Evolutionary conservation across 2,113 vertebrate genomes (phyloP).

Genomic region (Taxidea taxus): DNA sequence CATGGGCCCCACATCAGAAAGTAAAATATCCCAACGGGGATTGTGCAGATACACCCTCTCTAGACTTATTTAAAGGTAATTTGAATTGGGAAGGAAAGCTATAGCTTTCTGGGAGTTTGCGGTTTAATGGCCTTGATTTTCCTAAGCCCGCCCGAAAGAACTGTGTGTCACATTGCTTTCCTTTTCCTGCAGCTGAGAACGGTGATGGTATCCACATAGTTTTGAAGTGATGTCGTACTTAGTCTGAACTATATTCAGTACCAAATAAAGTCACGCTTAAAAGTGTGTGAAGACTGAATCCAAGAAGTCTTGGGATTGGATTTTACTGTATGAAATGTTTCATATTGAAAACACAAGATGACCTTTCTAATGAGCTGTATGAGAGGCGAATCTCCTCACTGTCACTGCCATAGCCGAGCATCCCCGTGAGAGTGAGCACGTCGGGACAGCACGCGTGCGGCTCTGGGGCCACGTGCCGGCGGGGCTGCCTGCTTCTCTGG

Average conservation of each 20-base stretch:
- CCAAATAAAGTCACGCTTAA: constrained; percentile 82
- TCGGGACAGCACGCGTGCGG: constrained; percentile 66
- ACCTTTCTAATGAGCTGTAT: constrained; percentile 82
- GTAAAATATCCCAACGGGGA: neutral
- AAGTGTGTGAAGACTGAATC: constrained; percentile 80
- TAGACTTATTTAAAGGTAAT: neutral
- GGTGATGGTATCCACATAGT: constrained; percentile 95
- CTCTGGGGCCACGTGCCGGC: constrained; percentile 67
- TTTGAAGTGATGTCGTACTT: constrained; percentile 88
- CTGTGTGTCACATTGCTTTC: neutral
- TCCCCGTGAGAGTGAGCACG: constrained; percentile 73
- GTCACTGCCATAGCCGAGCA: constrained; percentile 81
- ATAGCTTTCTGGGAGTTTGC: neutral
- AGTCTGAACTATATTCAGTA: constrained; percentile 66
- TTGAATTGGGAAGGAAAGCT: neutral
- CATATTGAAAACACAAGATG: constrained; percentile 89
- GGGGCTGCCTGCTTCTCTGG: constrained; percentile 73
- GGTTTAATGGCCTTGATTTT: neutral
- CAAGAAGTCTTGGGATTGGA: constrained; percentile 82
- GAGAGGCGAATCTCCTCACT: constrained; percentile 78
- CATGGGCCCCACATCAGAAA: neutral
- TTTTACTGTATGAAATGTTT: constrained; percentile 87
- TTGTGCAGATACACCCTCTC: neutral
- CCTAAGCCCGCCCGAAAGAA: neutral
- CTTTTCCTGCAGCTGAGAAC: constrained; percentile 88